Percentiles rank a stretch among this genome's conserved stretches.
Evolutionary conservation across 2,888 invertebrate species (phyloP).

Genomic region (Sclerodermus sp.): DNA sequence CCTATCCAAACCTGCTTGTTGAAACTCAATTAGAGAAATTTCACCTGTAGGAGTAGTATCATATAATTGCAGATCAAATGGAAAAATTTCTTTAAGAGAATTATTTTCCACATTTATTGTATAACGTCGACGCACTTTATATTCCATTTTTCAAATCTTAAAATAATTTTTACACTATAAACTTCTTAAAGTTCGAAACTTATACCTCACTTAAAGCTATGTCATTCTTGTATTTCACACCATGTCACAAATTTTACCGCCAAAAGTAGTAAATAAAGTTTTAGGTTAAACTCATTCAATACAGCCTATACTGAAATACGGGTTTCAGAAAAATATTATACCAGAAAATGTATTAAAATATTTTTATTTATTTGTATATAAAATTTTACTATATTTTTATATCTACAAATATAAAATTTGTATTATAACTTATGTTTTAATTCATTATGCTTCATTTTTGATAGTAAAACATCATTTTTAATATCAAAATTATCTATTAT

Average conservation of each 20-base stretch:
- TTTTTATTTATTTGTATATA: no score
- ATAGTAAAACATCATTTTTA: slow-evolving; percentile 20
- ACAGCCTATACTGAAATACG: no score
- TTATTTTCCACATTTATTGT: slow-evolving; percentile 10
- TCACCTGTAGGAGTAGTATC: slow-evolving; percentile 69
- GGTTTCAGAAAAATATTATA: no score
- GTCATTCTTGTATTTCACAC: neutral
- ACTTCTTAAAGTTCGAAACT: neutral
- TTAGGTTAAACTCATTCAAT: no score
- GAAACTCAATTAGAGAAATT: slow-evolving; percentile 81
- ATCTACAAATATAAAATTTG: no score
- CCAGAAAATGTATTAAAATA: no score
- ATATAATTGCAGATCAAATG: slow-evolving; percentile 80
- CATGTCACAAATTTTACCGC: slow-evolving; percentile 9
- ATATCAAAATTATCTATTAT: slow-evolving; percentile 27
- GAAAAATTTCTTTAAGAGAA: slow-evolving; percentile 63
- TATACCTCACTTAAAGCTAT: neutral
- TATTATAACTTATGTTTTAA: no score
- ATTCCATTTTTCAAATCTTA: neutral
- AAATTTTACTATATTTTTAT: no score
- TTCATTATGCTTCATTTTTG: no score
- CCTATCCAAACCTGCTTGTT: slow-evolving; percentile 78
- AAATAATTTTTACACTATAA: neutral
- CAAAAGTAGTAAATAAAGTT: no score
- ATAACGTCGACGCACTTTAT: slow-evolving; percentile 9